Base-by-base conservation (phyloP, 2,113 vertebrate genomes). In the Propithecus coquereli region DNA sequence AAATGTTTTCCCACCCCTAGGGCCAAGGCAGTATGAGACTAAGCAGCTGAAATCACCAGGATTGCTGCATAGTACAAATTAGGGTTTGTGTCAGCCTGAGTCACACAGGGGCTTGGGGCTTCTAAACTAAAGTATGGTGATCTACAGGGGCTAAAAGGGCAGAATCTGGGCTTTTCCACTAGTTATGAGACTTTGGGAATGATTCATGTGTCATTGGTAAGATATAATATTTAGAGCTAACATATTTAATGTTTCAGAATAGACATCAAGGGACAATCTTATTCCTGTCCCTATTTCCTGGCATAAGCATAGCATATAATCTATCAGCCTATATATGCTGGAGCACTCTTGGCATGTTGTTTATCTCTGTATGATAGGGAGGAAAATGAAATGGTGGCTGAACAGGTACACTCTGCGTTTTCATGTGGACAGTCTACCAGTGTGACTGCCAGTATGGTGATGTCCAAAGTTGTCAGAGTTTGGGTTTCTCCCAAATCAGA, bases 11-110 rank as follows among this genome's bases (percentile, higher is more conserved):
- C 86, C 83, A 79, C 91, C 77, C 94, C 66, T 93, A 80, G 87
- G 96, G 90, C 79, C 88, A 97, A 89, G 90, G 96, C 66, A 95
- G 73, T n/a, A 50, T 92, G 96, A 98, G 86, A 85, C 86, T 93
- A 85, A 95, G 91, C 63, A 96, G 93, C 95, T 93, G 94, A 84
- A 16, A 65, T 96, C 83, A 25, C 1, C 10, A 70, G 79, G 23
- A 71, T 76, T 96, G 93, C 94, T 57, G 12, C 74, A 92, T 0
- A 0, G 54, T 52, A 77, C 74, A 89, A 59, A 95, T 98, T 97
- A 98, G 95, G 63, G 98, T 98, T 98, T 95, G 57, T 97, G 90
- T 93, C 95, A 98, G 50, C 61, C 52, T 63, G 95, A 97, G 94
- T 93, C 52, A 82, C 97, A 89, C 92, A 93, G 94, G 96, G 96